Percentiles rank a stretch among this genome's conserved stretches.
Conservation (phyloP, 2,888 invertebrate genomes). For the Automeris io region DNA sequence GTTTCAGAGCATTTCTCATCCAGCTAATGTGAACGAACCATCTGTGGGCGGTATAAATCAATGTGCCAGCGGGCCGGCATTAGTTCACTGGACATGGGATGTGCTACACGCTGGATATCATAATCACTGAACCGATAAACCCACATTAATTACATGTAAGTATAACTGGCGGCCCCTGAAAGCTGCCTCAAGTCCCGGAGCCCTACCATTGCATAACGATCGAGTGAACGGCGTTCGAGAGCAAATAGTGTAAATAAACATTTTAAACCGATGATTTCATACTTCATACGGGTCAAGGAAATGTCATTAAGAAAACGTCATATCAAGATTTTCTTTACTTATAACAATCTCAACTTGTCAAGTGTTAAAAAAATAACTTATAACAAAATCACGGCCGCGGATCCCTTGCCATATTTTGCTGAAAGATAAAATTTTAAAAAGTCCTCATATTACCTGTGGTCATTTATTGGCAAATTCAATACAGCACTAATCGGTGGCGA, state of each 20-base stretch:
- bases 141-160: constrained; percentile 34
- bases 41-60: constrained; percentile 44
- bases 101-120: constrained; percentile 32
- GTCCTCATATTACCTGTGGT: too few relatives aligned
- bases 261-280: constrained; percentile 60
- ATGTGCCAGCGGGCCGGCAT: constrained; percentile 42
- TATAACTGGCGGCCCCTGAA: constrained; percentile 35
- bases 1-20: constrained; percentile 22
- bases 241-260: constrained; percentile 52
- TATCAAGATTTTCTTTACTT: constrained; percentile 6
- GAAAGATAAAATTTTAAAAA: too few relatives aligned
- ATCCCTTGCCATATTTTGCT: too few relatives aligned
- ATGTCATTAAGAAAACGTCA: constrained; percentile 45
- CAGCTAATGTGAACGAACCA: constrained; percentile 36
- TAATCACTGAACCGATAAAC: constrained; percentile 38
- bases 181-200: constrained; percentile 27
- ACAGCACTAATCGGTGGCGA: too few relatives aligned
- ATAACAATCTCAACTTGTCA: neutral
- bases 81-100: constrained; percentile 35
- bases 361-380: constrained; percentile 10
- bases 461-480: too few relatives aligned
- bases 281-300: constrained; percentile 68
- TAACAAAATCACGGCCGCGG: too few relatives aligned
- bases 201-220: constrained; percentile 46
- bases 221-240: constrained; percentile 48